A percentile compares a stretch with the other conserved stretches of the same genome.
Evolutionary conservation across 2,113 vertebrate genomes (phyloP).

Genomic region (Burhinus bistriatus): DNA sequence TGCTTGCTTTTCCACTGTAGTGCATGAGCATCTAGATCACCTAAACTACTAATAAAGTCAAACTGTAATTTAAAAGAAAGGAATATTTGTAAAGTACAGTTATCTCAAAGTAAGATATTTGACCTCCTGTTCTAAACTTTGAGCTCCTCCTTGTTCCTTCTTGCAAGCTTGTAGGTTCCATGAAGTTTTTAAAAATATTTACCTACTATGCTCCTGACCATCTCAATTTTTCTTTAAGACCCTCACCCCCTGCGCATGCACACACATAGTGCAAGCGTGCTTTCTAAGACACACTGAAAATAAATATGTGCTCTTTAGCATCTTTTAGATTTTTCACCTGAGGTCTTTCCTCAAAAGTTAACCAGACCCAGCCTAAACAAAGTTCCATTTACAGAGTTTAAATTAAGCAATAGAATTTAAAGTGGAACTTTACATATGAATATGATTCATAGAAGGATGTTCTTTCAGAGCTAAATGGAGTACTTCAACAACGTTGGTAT

Average conservation of each 20-base stretch:
- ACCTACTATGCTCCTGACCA: background rate
- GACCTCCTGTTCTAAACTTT: background rate
- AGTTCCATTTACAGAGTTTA: background rate
- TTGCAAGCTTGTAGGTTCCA: background rate
- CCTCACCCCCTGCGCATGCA: accelerated
- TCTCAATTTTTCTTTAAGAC: background rate
- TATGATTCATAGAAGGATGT: background rate
- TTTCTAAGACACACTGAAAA: background rate
- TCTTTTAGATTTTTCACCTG: background rate
- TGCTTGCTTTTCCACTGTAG: background rate
- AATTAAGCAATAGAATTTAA: background rate
- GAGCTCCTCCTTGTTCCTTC: background rate
- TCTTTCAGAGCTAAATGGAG: background rate
- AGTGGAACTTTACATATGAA: background rate
- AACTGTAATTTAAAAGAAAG: background rate
- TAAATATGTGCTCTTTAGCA: background rate
- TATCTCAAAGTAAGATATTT: background rate
- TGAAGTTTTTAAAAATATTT: background rate
- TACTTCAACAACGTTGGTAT: background rate
- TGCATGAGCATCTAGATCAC: background rate
- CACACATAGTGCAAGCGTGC: background rate
- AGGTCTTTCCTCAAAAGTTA: background rate
- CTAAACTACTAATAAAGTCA: background rate
- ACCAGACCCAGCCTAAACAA: background rate
- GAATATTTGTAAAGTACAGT: background rate